Evolutionary conservation across 2,888 invertebrate species (phyloP).

Genomic region (Caenorhabditis sp.): DNA sequence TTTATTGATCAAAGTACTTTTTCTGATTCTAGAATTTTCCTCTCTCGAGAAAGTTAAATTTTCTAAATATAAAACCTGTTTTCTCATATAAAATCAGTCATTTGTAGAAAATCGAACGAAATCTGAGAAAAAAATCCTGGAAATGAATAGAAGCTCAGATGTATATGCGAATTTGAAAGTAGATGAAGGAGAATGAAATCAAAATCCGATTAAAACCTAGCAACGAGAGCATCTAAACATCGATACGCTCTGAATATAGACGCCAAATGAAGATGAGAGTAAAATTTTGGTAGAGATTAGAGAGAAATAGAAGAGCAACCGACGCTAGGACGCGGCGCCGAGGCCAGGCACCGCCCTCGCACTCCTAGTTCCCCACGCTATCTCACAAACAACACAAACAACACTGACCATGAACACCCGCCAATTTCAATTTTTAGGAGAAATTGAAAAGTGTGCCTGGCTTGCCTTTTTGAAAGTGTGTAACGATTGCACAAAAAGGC

Average conservation of each 20-base stretch:
- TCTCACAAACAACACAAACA: neutral
- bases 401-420: neutral
- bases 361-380: neutral
- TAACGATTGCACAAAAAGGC: constrained; percentile 9
- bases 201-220: constrained; percentile 3
- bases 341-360: constrained; percentile 4
- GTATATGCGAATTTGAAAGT: neutral
- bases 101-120: no score
- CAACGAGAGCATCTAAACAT: neutral
- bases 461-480: constrained; percentile 15
- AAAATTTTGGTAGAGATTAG: neutral
- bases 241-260: neutral
- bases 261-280: neutral
- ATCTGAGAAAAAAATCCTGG: no score
- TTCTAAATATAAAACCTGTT: neutral
- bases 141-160: no score
- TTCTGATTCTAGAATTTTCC: no score
- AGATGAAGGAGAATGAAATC: neutral
- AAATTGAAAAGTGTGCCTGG: constrained; percentile 10
- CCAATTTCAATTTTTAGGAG: neutral
- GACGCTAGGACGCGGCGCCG: constrained; percentile 2
- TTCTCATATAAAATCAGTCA: no score
- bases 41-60: no score
- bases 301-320: constrained; percentile 3
- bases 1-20: no score